These are phyloP conservation scores for Epistrophe eligans DNA, from an alignment of 2,888 invertebrate species.

Conservation along the genomic window DNA sequence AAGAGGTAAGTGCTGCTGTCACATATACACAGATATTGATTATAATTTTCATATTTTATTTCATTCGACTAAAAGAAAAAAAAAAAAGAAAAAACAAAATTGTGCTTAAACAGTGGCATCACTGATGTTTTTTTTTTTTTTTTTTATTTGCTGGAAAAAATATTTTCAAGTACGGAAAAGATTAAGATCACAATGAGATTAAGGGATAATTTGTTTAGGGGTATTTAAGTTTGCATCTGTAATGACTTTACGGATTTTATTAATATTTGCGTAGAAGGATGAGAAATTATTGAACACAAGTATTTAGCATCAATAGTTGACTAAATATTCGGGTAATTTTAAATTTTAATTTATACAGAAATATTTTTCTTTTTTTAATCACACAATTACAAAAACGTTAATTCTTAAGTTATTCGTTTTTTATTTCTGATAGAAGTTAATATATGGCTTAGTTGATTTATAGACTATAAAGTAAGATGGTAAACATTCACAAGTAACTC, in stretches of 20 bases:
- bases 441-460: too few relatives aligned
- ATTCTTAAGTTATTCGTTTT: too few relatives aligned
- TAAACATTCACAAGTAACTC: too few relatives aligned
- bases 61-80: not conserved
- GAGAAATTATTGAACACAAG: too few relatives aligned
- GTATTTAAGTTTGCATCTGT: constrained; percentile 7
- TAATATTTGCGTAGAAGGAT: too few relatives aligned
- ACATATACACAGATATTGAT: constrained; percentile 3
- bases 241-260: not conserved
- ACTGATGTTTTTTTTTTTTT: not conserved
- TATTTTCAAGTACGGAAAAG: constrained; percentile 1
- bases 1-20: constrained; percentile 81
- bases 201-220: not conserved
- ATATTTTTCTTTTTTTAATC: too few relatives aligned
- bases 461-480: too few relatives aligned
- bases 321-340: too few relatives aligned
- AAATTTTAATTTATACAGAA: too few relatives aligned
- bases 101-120: not conserved
- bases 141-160: not conserved
- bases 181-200: constrained; percentile 3
- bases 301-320: too few relatives aligned
- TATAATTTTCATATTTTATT: constrained; percentile 33
- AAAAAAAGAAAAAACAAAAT: not conserved
- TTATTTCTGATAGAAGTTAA: too few relatives aligned
- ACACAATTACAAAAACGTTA: too few relatives aligned